Evolutionary conservation across 2,113 vertebrate genomes (phyloP).

Genomic region (Sterrhoptilus dennistouni): DNA sequence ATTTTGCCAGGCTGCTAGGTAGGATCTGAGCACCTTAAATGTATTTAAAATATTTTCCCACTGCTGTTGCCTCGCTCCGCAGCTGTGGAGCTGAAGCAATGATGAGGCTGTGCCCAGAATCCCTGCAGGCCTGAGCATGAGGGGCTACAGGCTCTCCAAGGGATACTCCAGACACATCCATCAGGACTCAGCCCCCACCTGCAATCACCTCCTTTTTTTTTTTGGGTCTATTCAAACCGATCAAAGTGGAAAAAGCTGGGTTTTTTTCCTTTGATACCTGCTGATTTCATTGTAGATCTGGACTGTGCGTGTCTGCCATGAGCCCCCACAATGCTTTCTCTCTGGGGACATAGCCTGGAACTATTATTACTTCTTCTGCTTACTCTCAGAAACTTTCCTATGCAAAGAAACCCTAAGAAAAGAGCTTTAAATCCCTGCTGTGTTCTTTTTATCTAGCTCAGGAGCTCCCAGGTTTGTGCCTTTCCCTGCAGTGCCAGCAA

Average conservation of each 20-base stretch:
- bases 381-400: not conserved
- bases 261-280: not conserved
- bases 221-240: not conserved
- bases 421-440: not conserved
- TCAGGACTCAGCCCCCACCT: not conserved
- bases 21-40: not conserved
- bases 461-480: not conserved
- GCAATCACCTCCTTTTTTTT: not conserved
- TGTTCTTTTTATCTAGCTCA: not conserved
- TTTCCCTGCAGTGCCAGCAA: not conserved
- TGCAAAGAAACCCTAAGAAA: not conserved
- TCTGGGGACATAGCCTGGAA: not conserved
- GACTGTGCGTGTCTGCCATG: fast-evolving
- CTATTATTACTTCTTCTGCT: not conserved
- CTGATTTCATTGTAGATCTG: not conserved
- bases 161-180: not conserved
- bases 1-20: not conserved
- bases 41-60: not conserved
- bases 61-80: not conserved
- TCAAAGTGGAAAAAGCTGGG: not conserved
- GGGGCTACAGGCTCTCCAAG: not conserved
- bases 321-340: not conserved
- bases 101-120: not conserved
- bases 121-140: not conserved
- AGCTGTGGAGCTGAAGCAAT: not conserved